Base-by-base conservation (phyloP, 2,888 invertebrate species). In the Laothoe populi region DNA sequence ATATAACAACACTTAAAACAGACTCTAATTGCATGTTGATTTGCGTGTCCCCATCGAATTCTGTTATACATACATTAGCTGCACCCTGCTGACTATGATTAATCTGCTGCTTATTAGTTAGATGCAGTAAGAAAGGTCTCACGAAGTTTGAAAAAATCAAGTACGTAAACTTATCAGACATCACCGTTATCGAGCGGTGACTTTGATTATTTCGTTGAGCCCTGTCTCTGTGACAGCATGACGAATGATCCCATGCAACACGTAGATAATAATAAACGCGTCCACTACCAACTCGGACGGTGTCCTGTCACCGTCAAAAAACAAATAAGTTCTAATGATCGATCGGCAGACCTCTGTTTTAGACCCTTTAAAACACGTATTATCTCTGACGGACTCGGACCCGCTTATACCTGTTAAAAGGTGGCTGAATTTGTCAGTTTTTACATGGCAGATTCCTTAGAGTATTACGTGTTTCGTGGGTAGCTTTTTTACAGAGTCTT, bases 241-340 rank as follows among this genome's bases (percentile, higher is more conserved):
- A 92, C 92, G 92, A 90, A 92, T 92, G 89, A 83, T 76, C 82
- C 78, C 90, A 91, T 92, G 84, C 81, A 78, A 79, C 74, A 83
- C 77, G 75, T 79, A 87, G 91, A 90, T 91, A 87, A 78, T 74
- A 72, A 79, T 70, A 75, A 74, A 80, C 77, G 73, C 71, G 71
- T 75, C 78, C 78, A 76, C 80, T 79, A 72, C 75, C 73, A 81
- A 78, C 75, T 72, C 75, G 77, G 78, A 74, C 83, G 76, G 82
- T 83, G 86, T 86, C 87, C 87, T 88, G 88, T 90, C 90, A 87
- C 86, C 86, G 82, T 86, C 85, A 87, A 90, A 91, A 90, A 91
- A 91, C 87, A 89, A 90, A 89, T 87, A 92, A 91, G 87, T 87
- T 85, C 86, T 85, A 88, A 90, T 92, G 92, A 92, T 92, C 87